Evolutionary conservation across 2,888 invertebrate genomes (phyloP).

Genomic region (Antitype chi): DNA sequence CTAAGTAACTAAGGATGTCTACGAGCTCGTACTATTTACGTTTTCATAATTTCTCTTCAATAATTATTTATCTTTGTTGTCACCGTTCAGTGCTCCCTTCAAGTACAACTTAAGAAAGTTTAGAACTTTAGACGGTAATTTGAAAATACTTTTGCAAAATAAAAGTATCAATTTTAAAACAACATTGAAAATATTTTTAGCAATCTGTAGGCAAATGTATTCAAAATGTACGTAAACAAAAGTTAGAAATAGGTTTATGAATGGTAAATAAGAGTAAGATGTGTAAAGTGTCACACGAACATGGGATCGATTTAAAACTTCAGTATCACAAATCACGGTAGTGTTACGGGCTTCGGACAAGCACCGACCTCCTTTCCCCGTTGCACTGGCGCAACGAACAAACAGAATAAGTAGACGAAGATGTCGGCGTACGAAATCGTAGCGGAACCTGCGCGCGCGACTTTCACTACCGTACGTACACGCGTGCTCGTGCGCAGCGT

Average conservation of each 20-base stretch:
- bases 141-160: slow-evolving; percentile 36
- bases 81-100: slow-evolving; percentile 23
- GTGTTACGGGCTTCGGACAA: slow-evolving; percentile 82
- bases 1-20: slow-evolving; percentile 47
- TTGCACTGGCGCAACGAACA: slow-evolving; percentile 89
- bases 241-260: slow-evolving; percentile 16
- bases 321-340: slow-evolving; percentile 79
- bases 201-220: neutral
- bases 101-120: slow-evolving; percentile 22
- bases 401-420: slow-evolving; percentile 89
- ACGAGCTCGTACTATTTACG: slow-evolving; percentile 39
- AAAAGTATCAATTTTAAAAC: slow-evolving; percentile 20
- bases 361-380: slow-evolving; percentile 89
- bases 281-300: slow-evolving; percentile 81
- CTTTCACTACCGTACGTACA: slow-evolving; percentile 84
- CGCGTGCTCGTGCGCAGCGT: slow-evolving; percentile 82
- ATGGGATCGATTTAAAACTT: slow-evolving; percentile 74
- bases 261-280: slow-evolving; percentile 9
- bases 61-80: slow-evolving; percentile 33
- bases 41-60: slow-evolving; percentile 34
- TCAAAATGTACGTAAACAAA: slow-evolving; percentile 1
- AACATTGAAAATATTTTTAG: neutral
- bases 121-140: slow-evolving; percentile 47
- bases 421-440: slow-evolving; percentile 85
- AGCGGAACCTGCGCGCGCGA: slow-evolving; percentile 87